phyloP scores from a whole-genome alignment of 2,888 invertebrate genomes.

The Invenusta paracnida region DNA sequence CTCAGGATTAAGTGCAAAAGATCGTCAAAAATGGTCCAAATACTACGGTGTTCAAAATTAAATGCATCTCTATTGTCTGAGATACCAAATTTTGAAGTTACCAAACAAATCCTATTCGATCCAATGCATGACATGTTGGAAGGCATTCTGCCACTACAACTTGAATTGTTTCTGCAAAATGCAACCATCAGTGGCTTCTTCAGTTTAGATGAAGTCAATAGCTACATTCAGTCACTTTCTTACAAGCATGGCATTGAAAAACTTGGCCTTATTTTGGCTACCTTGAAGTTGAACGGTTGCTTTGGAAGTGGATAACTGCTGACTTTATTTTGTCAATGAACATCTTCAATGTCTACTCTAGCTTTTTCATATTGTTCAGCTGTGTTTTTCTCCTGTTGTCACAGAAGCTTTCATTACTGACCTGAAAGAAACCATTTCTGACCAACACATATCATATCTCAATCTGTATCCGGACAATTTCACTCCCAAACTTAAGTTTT shows the following conservation, averaged over 20 bases:
- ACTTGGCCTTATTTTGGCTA: not conserved
- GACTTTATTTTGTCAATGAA: not conserved
- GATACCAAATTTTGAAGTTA: not conserved
- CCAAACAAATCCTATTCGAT: not conserved
- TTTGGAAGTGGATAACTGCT: not conserved
- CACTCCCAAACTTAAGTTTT: not conserved
- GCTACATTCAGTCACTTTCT: not conserved
- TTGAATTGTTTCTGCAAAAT: not conserved
- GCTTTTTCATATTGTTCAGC: not conserved
- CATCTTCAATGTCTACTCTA: not conserved
- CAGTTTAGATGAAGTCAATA: not conserved
- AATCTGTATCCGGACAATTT: not conserved
- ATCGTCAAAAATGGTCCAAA: not conserved
- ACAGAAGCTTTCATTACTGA: not conserved
- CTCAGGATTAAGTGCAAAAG: not conserved
- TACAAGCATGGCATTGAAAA: no score
- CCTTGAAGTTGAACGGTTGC: not conserved
- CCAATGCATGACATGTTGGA: not conserved
- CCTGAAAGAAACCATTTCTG: not conserved
- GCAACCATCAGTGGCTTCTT: not conserved
- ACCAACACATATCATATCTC: not conserved
- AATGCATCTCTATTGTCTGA: not conserved
- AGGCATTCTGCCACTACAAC: not conserved
- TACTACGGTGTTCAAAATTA: not conserved
- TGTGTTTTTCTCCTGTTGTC: not conserved